Evolutionary conservation across 2,797 vertebrate genomes (phyloP), one percentile per base, ranked within the genome.

Genomic region (Gymnocypris eckloni): DNA sequence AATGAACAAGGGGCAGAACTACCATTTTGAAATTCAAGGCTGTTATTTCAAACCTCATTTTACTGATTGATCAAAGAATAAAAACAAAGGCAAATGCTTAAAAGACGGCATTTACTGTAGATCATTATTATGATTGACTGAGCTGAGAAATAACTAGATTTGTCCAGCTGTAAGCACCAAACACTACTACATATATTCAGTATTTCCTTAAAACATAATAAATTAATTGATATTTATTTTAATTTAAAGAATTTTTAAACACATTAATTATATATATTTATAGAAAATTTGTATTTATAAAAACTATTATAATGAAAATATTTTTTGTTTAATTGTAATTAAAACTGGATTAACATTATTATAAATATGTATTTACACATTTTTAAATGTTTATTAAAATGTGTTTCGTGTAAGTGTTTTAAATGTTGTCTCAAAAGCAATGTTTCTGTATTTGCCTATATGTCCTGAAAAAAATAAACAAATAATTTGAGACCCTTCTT

Each of bases 11-110:
- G 70, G 79, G 66, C 66, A 86, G 61, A 71, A 76, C 81, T 81
- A 67, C 75, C 81, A 83, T 88, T 70, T 59, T 67, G 69, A 88
- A 86, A 87, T 88, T 50, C 80, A 88, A 90, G 80, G 76, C 66
- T 88, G 77, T 86, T 87, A 83, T 78, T 48, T 59, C 71, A 25
- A 61, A 86, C 73, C 52, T 86, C 37, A 84, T 86, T 86, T 86
- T 25, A 84, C 77, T 84, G 84, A 83, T 84, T 69, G 28, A 66
- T 22, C 66, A 83, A 72, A 71, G 45, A n/a, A 71, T 72, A 78
- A 82, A 86, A 86, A 86, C 70, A 81, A 75, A 52, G 56, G 56
- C 56, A 48, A 66, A 28, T 4, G 8, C 22, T 61, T 28, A 43
- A 79, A 61, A 61, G 76, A 79, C 0, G 2, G 4, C 15, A 39